Evolutionary conservation across 2,797 vertebrate species (phyloP).

Genomic region (Periophthalmus magnuspinnatus): DNA sequence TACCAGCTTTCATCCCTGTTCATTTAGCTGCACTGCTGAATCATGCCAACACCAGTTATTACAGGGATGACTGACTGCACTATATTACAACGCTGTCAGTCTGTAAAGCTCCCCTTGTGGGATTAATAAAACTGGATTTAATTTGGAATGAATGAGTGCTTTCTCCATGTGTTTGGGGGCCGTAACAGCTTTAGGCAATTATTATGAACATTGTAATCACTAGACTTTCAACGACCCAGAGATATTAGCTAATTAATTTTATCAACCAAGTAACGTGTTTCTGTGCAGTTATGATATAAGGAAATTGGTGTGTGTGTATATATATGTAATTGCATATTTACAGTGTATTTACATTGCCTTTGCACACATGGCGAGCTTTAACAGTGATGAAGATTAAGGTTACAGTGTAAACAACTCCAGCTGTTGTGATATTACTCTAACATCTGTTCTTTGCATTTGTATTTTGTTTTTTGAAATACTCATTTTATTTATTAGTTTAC

Average conservation of each 20-base stretch:
- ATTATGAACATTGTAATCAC: constrained; percentile 1
- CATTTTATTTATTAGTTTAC: too few relatives aligned
- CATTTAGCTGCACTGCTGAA: constrained; percentile 39
- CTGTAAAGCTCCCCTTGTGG: constrained; percentile 45
- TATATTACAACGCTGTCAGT: constrained; percentile 52
- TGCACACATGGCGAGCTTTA: constrained; percentile 40
- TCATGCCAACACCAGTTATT: constrained; percentile 35
- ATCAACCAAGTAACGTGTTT: not conserved
- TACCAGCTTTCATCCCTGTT: constrained; percentile 37
- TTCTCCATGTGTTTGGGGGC: constrained; percentile 31
- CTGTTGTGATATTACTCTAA: constrained; percentile 18
- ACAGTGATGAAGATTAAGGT: constrained; percentile 24
- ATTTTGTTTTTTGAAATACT: not conserved
- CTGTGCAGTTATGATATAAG: not conserved
- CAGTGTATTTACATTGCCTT: not conserved
- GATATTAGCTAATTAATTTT: not conserved
- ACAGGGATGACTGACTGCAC: constrained; percentile 45
- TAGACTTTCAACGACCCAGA: not conserved
- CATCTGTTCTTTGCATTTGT: constrained; percentile 3
- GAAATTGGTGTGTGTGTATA: not conserved
- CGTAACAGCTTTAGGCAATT: not conserved
- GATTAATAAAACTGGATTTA: constrained; percentile 70
- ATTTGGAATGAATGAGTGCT: constrained; percentile 60
- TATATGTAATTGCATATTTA: not conserved
- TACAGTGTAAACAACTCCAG: constrained; percentile 7